phyloP scores from a whole-genome alignment of 2,797 vertebrate genomes.

The Scyliorhinus canicula region DNA sequence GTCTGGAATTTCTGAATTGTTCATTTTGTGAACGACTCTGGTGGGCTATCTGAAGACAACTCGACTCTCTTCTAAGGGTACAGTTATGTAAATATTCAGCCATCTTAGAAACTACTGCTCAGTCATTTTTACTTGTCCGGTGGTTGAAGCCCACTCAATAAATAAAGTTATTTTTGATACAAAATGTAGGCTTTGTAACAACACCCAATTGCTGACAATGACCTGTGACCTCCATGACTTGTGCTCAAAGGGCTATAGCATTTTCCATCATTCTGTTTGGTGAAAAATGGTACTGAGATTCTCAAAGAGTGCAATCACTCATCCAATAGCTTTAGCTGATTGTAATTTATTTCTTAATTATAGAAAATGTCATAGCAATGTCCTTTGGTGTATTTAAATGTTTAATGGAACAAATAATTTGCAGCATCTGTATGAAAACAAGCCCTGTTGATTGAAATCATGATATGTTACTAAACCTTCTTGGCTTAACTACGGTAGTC shows the following conservation, averaged over 20 bases:
- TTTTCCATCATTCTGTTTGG: background rate
- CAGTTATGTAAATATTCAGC: too few species aligned
- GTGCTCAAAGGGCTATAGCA: background rate
- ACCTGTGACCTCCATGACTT: background rate
- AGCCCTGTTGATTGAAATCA: background rate
- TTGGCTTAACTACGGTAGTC: background rate
- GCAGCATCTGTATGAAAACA: background rate
- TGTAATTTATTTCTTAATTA: background rate
- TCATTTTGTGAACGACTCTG: too few species aligned
- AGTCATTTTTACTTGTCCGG: too few species aligned
- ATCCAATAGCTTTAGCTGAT: background rate
- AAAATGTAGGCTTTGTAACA: too few species aligned
- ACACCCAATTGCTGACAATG: background rate
- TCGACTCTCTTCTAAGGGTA: too few species aligned
- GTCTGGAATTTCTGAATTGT: too few species aligned
- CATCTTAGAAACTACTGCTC: too few species aligned
- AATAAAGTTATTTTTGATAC: too few species aligned
- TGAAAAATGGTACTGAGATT: background rate
- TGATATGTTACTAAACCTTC: background rate
- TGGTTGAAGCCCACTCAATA: too few species aligned
- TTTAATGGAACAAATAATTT: constrained; percentile 24
- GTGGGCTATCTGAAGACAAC: too few species aligned
- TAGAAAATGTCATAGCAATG: background rate
- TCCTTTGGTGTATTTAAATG: background rate
- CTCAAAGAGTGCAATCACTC: background rate